phyloP scores from a whole-genome alignment of 2,113 vertebrate species.

The Etheostoma spectabile region DNA sequence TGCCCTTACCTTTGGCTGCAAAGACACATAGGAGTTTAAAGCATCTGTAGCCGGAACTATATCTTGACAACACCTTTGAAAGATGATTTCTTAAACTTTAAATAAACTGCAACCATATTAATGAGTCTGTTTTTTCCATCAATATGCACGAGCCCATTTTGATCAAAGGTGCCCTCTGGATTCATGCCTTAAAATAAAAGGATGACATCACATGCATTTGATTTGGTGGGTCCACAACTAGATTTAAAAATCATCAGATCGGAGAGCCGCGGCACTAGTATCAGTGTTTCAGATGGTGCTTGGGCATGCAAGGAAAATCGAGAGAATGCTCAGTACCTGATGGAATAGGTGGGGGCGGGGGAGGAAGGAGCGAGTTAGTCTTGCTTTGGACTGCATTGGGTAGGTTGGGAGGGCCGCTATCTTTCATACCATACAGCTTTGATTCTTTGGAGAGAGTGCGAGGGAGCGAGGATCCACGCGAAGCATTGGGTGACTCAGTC shows the following conservation, averaged over 20 bases:
- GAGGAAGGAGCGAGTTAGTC: slow-evolving; percentile 96
- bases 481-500: slow-evolving; percentile 95
- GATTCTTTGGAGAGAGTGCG: slow-evolving; percentile 98
- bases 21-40: slow-evolving; percentile 49
- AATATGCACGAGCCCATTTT: slow-evolving; percentile 45
- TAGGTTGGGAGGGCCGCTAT: slow-evolving; percentile 84
- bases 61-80: background rate
- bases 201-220: slow-evolving; percentile 47
- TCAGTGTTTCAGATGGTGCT: slow-evolving; percentile 28
- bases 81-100: slow-evolving; percentile 4
- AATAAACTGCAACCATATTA: slow-evolving; percentile 2
- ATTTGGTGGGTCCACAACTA: slow-evolving; percentile 1
- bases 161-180: slow-evolving; percentile 46
- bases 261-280: slow-evolving; percentile 25
- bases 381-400: slow-evolving; percentile 90
- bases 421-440: slow-evolving; percentile 99
- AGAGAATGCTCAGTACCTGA: slow-evolving; percentile 90
- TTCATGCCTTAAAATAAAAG: slow-evolving; percentile 14
- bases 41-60: background rate
- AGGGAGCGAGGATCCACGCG: slow-evolving; percentile 96
- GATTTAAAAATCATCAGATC: slow-evolving; percentile 31
- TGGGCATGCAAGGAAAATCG: slow-evolving; percentile 72
- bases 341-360: slow-evolving; percentile 94
- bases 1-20: slow-evolving; percentile 95
- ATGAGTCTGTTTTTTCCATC: background rate